Conservation (phyloP, 2,797 vertebrate species). For the Pseudomugil gertrudae region DNA sequence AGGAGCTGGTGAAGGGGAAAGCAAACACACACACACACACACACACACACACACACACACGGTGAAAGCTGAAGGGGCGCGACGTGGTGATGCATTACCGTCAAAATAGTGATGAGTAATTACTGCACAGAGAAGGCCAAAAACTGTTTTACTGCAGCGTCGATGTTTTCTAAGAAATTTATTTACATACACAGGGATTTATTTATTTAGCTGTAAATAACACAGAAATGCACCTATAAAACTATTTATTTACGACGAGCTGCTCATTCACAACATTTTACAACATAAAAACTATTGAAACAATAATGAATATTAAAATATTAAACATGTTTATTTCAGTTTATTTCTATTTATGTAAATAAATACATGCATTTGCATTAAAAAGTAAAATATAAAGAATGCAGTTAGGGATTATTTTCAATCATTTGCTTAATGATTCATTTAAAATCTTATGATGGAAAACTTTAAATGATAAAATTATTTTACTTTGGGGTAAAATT, state of each 20-base stretch:
- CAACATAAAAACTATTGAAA: background rate
- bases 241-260: background rate
- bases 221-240: background rate
- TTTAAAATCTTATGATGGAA: background rate
- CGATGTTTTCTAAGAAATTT: background rate
- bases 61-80: constrained; percentile 19
- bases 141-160: background rate
- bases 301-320: no score
- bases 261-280: background rate
- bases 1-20: constrained; percentile 38
- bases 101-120: constrained; percentile 34
- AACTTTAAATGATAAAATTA: background rate
- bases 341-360: no score
- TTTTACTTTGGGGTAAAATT: no score
- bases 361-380: background rate
- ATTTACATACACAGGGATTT: background rate
- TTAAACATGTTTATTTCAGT: background rate
- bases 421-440: background rate
- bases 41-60: constrained; percentile 27
- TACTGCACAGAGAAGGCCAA: background rate
- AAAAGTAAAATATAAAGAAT: background rate
- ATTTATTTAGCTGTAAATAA: background rate
- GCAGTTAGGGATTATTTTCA: background rate
- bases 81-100: constrained; percentile 23
- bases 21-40: background rate